A percentile compares a stretch with the other conserved stretches of the same genome.
Evolutionary conservation across 2,113 vertebrate species (phyloP).

Genomic region (Salvelinus namaycush): DNA sequence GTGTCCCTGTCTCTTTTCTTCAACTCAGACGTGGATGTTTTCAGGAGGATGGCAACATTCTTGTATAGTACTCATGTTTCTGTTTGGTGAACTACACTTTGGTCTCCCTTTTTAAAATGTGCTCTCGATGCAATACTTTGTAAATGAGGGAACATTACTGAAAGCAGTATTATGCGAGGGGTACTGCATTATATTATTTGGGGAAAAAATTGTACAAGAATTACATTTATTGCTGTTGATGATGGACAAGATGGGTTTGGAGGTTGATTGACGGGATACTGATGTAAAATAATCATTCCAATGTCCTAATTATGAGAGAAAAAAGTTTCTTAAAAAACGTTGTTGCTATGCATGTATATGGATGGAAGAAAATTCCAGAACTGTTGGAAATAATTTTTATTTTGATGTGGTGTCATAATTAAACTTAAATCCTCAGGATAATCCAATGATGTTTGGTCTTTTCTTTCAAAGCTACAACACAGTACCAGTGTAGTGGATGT

Average conservation of each 20-base stretch:
- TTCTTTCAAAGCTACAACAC: constrained; percentile 39
- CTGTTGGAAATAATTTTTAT: constrained; percentile 96
- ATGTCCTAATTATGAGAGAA: constrained; percentile 99
- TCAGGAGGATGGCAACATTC: constrained; percentile 95
- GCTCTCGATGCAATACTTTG: constrained; percentile 99
- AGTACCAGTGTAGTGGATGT: not conserved
- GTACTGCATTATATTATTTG: constrained; percentile 92
- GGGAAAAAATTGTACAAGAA: constrained; percentile 71
- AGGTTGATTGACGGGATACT: constrained; percentile 70
- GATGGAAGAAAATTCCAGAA: constrained; percentile 99
- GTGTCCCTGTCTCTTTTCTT: constrained; percentile 96
- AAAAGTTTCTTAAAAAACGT: constrained; percentile 97
- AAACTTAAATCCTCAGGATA: constrained; percentile 85
- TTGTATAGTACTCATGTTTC: constrained; percentile 99
- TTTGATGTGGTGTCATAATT: constrained; percentile 87
- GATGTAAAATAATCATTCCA: constrained; percentile 85
- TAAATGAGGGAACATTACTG: constrained; percentile 80
- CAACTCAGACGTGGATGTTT: constrained; percentile 93
- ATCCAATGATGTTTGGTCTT: constrained; percentile 59
- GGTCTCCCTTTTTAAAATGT: constrained; percentile 99
- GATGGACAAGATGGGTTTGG: constrained; percentile 63
- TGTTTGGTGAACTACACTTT: constrained; percentile 93
- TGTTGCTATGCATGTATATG: constrained; percentile 99
- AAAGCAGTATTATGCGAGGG: constrained; percentile 95
- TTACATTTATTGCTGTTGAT: constrained; percentile 74